Base-by-base conservation (phyloP, 2,888 invertebrate genomes). In the Tinea trinotella region DNA sequence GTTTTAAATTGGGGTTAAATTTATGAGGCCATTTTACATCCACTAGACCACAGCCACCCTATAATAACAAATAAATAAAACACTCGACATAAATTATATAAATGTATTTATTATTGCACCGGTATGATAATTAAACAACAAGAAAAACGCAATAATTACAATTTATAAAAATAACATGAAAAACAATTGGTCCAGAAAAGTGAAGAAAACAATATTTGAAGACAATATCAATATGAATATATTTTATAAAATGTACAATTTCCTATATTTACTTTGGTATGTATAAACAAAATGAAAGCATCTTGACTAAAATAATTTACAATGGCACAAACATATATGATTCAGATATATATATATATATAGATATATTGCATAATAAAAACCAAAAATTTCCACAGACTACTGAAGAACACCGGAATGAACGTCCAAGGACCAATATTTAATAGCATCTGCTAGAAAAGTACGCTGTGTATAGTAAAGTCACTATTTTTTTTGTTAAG, bases 221-320 rank as follows among this genome's bases (percentile, higher is more conserved):
- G 48, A 19, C 48, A 48, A 48, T 17, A 48, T 20, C n/a, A 48
- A 48, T n/a, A 17, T 48, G 1, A 7, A 15, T n/a, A 46, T 17
- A 48, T 40, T 19, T 15, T 5, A 48, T 9, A 19, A 48, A 48
- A 48, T 48, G 17, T 15, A 48, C 10, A 48, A 48, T 48, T 48
- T 48, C 48, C 3, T 18, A 40, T 40, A 40, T 40, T 40, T 20
- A 48, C 48, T 48, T 48, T 48, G 48, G 48, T 48, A 48, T 18
- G n/a, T n/a, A 48, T 10, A 48, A 48, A 40, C 7, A 17, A 48
- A 10, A 19, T 18, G 17, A 18, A 3, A 4, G 13, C 17, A 20
- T 18, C 19, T 7, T 48, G 48, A 48, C 48, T 48, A 48, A n/a
- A 48, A 48, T 48, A 48, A 18, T 48, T 48, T 48, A 48, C 18